Conservation (phyloP, 2,888 invertebrate genomes). For the Ecdyonurus torrentis region DNA sequence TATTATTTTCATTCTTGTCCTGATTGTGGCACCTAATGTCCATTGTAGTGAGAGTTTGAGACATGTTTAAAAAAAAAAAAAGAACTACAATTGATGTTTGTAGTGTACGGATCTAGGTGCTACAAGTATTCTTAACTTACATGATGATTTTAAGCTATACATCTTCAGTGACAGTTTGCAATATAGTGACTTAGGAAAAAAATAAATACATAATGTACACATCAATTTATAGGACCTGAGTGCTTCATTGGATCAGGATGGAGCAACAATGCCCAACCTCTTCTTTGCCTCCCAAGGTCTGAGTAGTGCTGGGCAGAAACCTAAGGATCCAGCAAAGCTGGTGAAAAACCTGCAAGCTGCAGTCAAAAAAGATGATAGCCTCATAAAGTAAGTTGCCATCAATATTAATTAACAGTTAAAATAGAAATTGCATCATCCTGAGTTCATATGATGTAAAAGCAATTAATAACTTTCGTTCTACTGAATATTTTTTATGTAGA, state of each 20-base stretch:
- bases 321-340: slow-evolving; percentile 46
- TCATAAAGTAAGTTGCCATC: slow-evolving; percentile 51
- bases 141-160: not conserved
- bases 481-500: no score
- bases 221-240: slow-evolving; percentile 24
- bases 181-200: slow-evolving; percentile 13
- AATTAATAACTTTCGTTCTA: not conserved
- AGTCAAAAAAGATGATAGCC: slow-evolving; percentile 71
- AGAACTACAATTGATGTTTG: not conserved
- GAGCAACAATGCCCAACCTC: slow-evolving; percentile 47
- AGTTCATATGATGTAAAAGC: no score
- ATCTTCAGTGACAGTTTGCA: slow-evolving; percentile 12
- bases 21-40: not conserved
- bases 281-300: slow-evolving; percentile 56
- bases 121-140: not conserved
- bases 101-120: no score
- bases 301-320: slow-evolving; percentile 43
- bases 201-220: not conserved
- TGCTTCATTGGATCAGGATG: slow-evolving; percentile 43
- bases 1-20: not conserved
- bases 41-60: not conserved
- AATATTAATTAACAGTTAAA: no score
- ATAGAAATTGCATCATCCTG: no score
- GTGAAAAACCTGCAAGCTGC: slow-evolving; percentile 54
- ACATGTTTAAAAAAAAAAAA: not conserved